Evolutionary conservation across 2,888 invertebrate species (phyloP), one percentile per base, ranked within the genome.

Genomic region (Himalopsyche tibetana): DNA sequence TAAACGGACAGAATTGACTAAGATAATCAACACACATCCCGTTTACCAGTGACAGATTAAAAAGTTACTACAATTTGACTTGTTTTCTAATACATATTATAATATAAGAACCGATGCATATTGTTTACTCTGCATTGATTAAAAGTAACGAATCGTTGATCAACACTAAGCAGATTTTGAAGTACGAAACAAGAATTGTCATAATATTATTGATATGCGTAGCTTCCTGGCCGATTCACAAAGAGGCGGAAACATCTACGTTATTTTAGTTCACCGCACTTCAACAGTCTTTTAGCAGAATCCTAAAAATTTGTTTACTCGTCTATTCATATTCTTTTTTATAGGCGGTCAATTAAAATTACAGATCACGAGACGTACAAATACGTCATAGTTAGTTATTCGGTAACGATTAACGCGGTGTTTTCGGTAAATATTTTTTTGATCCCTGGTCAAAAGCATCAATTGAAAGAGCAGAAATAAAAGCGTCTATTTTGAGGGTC

Each of bases 401-500:
- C 63, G 63, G 63, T 63, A 63, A 63, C 63, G n/a, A 63, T 63
- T 63, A 63, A 63, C 63, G 63, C 19, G 63, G 63, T 63, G 63
- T 63, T 63, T 63, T 63, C 63, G 19, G 63, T 63, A 63, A 63
- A 63, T 63, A 63, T 63, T 63, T 63, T 63, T 63, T 63, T 63
- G 63, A 63, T 63, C 63, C 63, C 63, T 63, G 63, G 63, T 63
- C 19, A 63, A 63, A 63, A 63, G 63, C 63, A 63, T 63, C 63
- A 63, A 63, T 63, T 63, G 63, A 63, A 63, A n/a, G 63, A 63
- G 63, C 63, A 63, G 63, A 63, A 63, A 63, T 63, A 63, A 63
- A 63, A 63, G 63, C 63, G 63, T 63, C 63, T 63, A 63, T 63
- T 63, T 63, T 28, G 63, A 63, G 63, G 63, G 63, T 63, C 63